Base-by-base conservation (phyloP, 2,888 invertebrate genomes). In the Stratiomys singularior region DNA sequence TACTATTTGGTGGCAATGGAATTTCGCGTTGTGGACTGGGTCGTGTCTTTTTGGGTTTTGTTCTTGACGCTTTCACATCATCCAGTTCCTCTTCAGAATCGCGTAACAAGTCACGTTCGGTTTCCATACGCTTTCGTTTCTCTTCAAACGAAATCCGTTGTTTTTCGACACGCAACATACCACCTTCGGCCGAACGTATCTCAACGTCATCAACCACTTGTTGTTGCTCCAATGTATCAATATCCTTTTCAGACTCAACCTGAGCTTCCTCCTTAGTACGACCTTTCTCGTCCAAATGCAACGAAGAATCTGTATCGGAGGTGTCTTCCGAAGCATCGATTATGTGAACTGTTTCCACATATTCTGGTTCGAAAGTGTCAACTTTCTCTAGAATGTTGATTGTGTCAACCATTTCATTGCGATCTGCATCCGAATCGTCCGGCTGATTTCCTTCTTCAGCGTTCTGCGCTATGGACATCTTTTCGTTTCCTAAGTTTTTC, bases 401-500 rank as follows among this genome's bases (percentile, higher is more conserved):
- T 0, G 89, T 89, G 79, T 88, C 87, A 23, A 89, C 86, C 81
- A 89, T 85, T 81, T 87, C 85, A 69, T 84, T 82, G 58, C 84
- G 85, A 1, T 79, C 60, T 37, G 67, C 30, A 11, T 72, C 30
- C 13, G 69, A 52, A 21, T 74, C 37, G 1, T 74, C 58, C 1
- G 25, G 13, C 13, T 79, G 77, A 21, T 30, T 58, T n/a, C 83
- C 84, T 64, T 85, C 79, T 23, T 82, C 85, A 47, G 66, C 63
- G 74, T 77, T 79, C 63, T 77, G 78, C n/a, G 76, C 88, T 15
- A 78, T 88, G 4, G 89, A 88, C 81, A 93, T 91, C 78, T 90
- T 89, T 18, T 91, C 90, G 83, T 92, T 91, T 0, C 91, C 86
- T 71, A 94, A 91, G 85, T 93, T 93, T 83, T 89, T 91, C 83